A percentile compares a stretch with the other conserved stretches of the same genome.
phyloP scores from a whole-genome alignment of 92 coral and sea anemone genomes.

The Micromussa lordhowensis region DNA sequence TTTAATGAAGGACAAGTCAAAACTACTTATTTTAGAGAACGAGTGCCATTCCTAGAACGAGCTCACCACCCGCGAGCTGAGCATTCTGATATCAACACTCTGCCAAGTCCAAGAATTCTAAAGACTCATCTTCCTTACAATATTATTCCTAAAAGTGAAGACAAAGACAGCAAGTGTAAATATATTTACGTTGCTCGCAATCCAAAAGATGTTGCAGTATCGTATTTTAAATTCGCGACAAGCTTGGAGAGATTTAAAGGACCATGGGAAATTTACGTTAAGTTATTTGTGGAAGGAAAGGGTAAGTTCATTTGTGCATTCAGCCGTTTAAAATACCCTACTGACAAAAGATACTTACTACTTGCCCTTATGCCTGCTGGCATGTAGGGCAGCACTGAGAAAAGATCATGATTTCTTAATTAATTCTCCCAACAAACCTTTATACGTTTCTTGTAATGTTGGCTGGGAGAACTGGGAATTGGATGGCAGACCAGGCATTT shows the following conservation, averaged over 20 bases:
- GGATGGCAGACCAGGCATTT: too few species aligned
- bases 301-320: constrained; percentile 25
- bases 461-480: too few species aligned
- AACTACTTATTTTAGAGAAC: background rate
- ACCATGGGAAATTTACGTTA: constrained; percentile 41
- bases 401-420: too few species aligned
- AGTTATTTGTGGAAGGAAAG: constrained; percentile 30
- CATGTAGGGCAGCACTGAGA: too few species aligned
- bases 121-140: constrained; percentile 55
- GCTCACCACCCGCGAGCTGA: background rate
- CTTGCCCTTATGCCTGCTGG: too few species aligned
- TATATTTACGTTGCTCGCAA: constrained; percentile 48
- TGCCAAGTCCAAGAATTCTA: constrained; percentile 42
- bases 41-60: constrained; percentile 7
- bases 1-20: constrained; percentile 25
- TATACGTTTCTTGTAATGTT: too few species aligned
- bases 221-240: background rate
- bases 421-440: too few species aligned
- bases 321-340: too few species aligned
- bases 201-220: constrained; percentile 50
- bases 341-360: too few species aligned
- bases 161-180: constrained; percentile 21
- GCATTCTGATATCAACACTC: background rate
- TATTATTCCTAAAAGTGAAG: constrained; percentile 32
- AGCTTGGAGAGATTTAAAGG: background rate